Evolutionary conservation across 2,113 vertebrate genomes (phyloP).

Genomic region (Malaclemys terrapin): DNA sequence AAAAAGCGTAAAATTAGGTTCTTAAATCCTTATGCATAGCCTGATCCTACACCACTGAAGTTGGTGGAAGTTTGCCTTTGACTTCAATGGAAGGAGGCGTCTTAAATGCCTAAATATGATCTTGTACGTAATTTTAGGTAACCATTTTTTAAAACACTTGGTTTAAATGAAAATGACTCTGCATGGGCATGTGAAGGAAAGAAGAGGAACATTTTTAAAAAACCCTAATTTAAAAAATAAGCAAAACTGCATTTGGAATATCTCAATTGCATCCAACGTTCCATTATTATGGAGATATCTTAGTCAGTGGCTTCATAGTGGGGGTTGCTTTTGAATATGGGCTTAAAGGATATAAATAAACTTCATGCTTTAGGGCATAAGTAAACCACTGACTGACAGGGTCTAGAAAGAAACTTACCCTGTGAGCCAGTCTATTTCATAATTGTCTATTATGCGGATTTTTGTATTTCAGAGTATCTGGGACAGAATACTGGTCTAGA

Average conservation of each 20-base stretch:
- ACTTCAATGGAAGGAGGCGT: background rate
- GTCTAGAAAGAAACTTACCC: background rate
- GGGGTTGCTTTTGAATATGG: rapidly evolving
- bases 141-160: background rate
- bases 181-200: background rate
- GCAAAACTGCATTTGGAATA: rapidly evolving
- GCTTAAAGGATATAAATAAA: background rate
- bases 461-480: background rate
- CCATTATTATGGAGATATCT: background rate
- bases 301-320: background rate
- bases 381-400: background rate
- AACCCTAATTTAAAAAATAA: rapidly evolving
- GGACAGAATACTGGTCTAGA: background rate
- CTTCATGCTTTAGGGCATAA: background rate
- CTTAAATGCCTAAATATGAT: background rate
- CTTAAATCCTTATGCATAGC: background rate
- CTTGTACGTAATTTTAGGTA: background rate
- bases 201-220: background rate
- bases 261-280: rapidly evolving
- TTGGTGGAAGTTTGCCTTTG: background rate
- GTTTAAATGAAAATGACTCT: background rate
- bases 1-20: background rate
- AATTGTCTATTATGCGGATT: rapidly evolving
- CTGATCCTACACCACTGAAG: background rate
- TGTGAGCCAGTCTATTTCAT: background rate